Percentiles rank a stretch among this genome's conserved stretches.
These are phyloP conservation scores for Bombus waltoni DNA, from an alignment of 1,140 invertebrate species.

Conservation along the genomic window DNA sequence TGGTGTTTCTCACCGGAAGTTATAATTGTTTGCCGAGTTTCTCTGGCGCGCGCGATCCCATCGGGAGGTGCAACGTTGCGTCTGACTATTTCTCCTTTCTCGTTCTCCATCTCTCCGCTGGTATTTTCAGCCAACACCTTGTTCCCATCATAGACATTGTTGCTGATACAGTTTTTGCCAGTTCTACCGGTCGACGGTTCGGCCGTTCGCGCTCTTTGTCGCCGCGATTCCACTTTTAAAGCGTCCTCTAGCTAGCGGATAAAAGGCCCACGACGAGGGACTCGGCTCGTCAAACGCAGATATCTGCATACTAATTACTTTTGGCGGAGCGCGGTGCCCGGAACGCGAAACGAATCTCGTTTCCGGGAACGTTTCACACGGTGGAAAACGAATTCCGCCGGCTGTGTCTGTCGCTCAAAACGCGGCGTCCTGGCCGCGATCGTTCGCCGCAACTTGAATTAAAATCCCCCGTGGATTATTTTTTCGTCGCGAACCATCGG, in stretches of 20 bases:
- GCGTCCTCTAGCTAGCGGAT: not conserved
- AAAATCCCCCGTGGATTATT: constrained; percentile 3
- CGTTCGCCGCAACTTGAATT: constrained; percentile 7
- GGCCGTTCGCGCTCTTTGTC: no score
- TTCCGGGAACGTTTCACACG: not conserved
- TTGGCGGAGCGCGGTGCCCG: not conserved
- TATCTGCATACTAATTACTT: constrained; percentile 21
- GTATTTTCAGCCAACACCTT: constrained; percentile 38
- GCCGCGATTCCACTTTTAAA: no score
- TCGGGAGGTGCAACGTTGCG: constrained; percentile 41
- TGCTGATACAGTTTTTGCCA: constrained; percentile 18
- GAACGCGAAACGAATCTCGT: constrained; percentile 30
- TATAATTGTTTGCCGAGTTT: constrained; percentile 78
- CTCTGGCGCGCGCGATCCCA: constrained; percentile 62
- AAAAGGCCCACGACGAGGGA: not conserved
- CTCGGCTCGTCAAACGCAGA: not conserved
- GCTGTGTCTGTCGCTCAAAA: not conserved
- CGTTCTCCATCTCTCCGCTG: not conserved
- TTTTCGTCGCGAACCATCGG: not conserved
- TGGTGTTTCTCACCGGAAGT: constrained; percentile 74
- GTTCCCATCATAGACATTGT: constrained; percentile 28
- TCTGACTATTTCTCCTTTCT: constrained; percentile 8
- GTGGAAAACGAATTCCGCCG: constrained; percentile 9
- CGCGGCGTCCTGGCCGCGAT: not conserved
- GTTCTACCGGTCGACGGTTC: not conserved